Conservation (phyloP, 2,888 invertebrate genomes). For the Kuschelorhynchus macadamiae region DNA sequence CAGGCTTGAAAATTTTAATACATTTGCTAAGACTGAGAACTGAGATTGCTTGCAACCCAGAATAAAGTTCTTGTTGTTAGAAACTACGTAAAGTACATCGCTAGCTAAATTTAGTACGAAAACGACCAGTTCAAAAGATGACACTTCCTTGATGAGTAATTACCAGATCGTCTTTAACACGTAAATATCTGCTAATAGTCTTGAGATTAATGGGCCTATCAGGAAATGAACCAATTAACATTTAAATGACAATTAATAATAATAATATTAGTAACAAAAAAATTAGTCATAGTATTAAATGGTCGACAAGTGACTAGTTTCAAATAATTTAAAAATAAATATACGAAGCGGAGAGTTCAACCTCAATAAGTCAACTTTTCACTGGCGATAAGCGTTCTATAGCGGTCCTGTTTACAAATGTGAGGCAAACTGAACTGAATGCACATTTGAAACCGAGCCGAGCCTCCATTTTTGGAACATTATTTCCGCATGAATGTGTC, state of each 20-base stretch:
- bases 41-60: too few species aligned
- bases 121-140: too few species aligned
- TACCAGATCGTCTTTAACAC: too few species aligned
- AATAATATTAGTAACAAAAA: background rate
- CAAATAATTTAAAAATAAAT: background rate
- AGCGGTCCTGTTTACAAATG: conserved; percentile 42
- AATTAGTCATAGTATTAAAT: background rate
- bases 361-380: conserved; percentile 33
- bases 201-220: background rate
- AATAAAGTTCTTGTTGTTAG: too few species aligned
- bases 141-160: too few species aligned
- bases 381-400: conserved; percentile 25
- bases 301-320: background rate
- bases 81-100: too few species aligned
- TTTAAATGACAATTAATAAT: background rate
- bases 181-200: background rate
- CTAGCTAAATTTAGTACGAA: too few species aligned
- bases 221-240: background rate
- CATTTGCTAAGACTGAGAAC: too few species aligned
- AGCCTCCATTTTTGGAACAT: conserved; percentile 64
- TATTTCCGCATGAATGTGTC: conserved; percentile 65
- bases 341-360: conserved; percentile 13
- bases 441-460: conserved; percentile 45
- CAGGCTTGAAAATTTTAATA: too few species aligned
- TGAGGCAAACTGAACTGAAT: conserved; percentile 43